A percentile compares a stretch with the other conserved stretches of the same genome.
Evolutionary conservation across 2,888 invertebrate genomes (phyloP).

Genomic region (Acleris holmiana): DNA sequence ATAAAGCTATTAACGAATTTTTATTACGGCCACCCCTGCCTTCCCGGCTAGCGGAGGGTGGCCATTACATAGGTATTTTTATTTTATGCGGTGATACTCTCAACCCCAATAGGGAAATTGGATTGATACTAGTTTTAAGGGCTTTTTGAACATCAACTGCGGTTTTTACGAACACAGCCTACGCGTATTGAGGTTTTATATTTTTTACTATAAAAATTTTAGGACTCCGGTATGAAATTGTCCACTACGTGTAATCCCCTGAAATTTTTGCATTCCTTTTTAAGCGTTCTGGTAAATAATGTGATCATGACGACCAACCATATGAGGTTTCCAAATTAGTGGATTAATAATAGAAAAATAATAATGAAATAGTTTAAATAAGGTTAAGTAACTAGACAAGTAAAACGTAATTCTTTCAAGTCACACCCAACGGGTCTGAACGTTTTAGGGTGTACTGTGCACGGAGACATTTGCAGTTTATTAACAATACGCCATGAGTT

Average conservation of each 20-base stretch:
- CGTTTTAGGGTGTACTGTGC: not conserved
- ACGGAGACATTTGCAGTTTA: slow-evolving; percentile 20
- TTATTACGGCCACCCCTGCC: slow-evolving; percentile 62
- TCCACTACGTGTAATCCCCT: slow-evolving; percentile 29
- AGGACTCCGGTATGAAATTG: slow-evolving; percentile 30
- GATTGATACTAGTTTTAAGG: slow-evolving; percentile 81
- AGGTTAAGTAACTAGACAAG: too few relatives aligned
- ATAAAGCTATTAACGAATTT: slow-evolving; percentile 77
- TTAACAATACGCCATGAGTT: slow-evolving; percentile 34
- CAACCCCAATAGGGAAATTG: slow-evolving; percentile 81
- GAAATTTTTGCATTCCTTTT: slow-evolving; percentile 12
- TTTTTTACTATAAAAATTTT: slow-evolving; percentile 44
- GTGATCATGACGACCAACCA: not conserved
- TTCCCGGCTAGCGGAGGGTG: slow-evolving; percentile 54
- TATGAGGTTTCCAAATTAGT: too few relatives aligned
- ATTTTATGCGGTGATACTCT: slow-evolving; percentile 79
- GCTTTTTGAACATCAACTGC: slow-evolving; percentile 76
- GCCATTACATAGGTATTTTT: slow-evolving; percentile 77
- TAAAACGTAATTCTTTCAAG: not conserved
- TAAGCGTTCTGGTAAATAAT: slow-evolving; percentile 11
- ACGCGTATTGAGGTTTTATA: slow-evolving; percentile 71
- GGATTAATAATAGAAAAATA: too few relatives aligned
- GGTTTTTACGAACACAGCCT: slow-evolving; percentile 63
- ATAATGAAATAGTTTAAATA: too few relatives aligned
- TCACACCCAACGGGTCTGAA: not conserved